A percentile compares a stretch with the other conserved stretches of the same genome.
These are phyloP conservation scores for Mellilla xanthometata DNA, from an alignment of 2,888 invertebrate genomes.

Conservation along the genomic window DNA sequence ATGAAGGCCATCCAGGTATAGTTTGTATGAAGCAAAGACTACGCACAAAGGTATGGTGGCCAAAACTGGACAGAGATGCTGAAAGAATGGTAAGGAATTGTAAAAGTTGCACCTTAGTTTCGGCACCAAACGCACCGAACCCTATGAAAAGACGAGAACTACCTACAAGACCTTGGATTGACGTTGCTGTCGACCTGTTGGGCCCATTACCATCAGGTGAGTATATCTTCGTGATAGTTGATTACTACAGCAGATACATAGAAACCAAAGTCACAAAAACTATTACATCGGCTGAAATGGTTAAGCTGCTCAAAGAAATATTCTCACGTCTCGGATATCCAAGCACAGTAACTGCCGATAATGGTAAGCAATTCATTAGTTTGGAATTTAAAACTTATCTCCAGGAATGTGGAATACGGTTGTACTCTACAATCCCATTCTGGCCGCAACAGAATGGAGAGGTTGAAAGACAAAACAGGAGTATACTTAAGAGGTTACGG, in stretches of 20 bases:
- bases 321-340: constrained; percentile 32
- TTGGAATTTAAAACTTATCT: constrained; percentile 28
- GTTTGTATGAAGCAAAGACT: constrained; percentile 45
- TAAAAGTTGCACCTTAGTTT: constrained; percentile 30
- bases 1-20: constrained; percentile 48
- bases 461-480: constrained; percentile 38
- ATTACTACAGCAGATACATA: no score
- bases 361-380: constrained; percentile 32
- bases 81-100: constrained; percentile 24
- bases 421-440: constrained; percentile 31
- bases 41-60: constrained; percentile 52
- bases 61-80: constrained; percentile 40
- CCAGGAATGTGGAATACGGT: constrained; percentile 20
- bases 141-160: constrained; percentile 22
- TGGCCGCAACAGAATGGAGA: constrained; percentile 39
- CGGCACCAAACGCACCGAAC: constrained; percentile 22
- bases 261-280: no score
- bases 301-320: constrained; percentile 21
- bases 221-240: no score
- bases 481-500: constrained; percentile 33
- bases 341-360: constrained; percentile 27
- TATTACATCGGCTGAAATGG: no score
- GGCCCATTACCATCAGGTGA: constrained; percentile 26
- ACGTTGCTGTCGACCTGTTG: constrained; percentile 29
- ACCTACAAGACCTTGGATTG: constrained; percentile 25